phyloP scores from a whole-genome alignment of 1,140 invertebrate species.

The Plodia interpunctella region DNA sequence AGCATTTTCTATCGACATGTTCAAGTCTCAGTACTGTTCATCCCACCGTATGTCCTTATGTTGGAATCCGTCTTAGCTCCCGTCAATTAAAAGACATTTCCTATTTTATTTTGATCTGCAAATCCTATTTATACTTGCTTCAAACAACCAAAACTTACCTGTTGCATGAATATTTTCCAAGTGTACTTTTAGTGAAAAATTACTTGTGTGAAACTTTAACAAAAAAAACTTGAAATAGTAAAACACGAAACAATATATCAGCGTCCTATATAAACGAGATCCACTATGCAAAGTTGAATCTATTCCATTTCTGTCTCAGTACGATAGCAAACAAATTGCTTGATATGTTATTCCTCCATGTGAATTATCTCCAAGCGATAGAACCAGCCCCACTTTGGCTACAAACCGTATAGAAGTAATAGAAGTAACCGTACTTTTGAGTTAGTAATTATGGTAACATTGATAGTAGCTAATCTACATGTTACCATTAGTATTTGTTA shows the following conservation, averaged over 20 bases:
- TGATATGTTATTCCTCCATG: constrained; percentile 2
- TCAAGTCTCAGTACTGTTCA: neutral
- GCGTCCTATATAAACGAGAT: neutral
- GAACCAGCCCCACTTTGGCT: neutral
- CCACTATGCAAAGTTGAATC: neutral
- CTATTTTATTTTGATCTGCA: neutral
- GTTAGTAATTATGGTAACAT: neutral
- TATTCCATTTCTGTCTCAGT: constrained; percentile 1
- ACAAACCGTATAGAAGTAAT: neutral
- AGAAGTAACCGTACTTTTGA: too few species aligned
- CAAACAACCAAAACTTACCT: too few species aligned
- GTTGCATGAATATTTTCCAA: too few species aligned
- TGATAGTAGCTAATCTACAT: neutral
- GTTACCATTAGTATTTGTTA: too few species aligned
- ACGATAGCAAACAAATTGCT: constrained; percentile 4
- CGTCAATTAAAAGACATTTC: constrained; percentile 4
- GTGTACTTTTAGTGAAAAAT: too few species aligned
- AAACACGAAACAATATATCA: too few species aligned
- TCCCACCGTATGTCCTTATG: neutral
- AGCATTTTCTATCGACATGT: neutral
- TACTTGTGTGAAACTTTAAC: too few species aligned
- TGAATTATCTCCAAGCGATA: neutral
- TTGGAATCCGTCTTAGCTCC: neutral
- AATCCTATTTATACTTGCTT: neutral
- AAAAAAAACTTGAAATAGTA: too few species aligned